phyloP scores from a whole-genome alignment of 2,888 invertebrate species.

The Cephus runcator region DNA sequence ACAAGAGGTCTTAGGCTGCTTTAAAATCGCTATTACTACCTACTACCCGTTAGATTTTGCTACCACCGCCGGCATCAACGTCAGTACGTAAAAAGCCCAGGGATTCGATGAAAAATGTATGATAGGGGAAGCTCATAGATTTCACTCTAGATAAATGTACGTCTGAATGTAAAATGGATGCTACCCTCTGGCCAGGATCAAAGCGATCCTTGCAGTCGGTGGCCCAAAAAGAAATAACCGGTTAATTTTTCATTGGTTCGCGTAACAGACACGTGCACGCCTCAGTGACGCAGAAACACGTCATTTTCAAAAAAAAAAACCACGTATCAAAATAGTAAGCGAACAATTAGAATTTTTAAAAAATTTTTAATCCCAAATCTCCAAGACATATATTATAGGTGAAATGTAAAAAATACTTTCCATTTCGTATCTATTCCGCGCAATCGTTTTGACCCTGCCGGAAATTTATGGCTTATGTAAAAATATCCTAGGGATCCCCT shows the following conservation, averaged over 20 bases:
- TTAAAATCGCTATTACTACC: not conserved
- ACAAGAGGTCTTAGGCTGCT: not conserved
- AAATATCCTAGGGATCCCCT: not conserved
- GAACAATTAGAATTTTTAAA: not conserved
- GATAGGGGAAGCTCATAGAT: constrained; percentile 12
- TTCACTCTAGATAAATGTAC: constrained; percentile 11
- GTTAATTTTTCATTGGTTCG: not conserved
- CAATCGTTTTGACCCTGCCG: not conserved
- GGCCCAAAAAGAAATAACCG: not conserved
- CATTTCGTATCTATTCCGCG: not conserved
- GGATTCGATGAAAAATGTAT: constrained; percentile 3
- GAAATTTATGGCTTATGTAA: not conserved
- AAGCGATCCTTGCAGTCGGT: not conserved
- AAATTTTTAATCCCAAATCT: not conserved
- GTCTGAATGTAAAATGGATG: constrained; percentile 5
- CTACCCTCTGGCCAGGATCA: not conserved
- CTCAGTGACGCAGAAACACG: not conserved
- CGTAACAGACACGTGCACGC: not conserved
- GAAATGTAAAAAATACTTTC: not conserved
- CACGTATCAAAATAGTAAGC: not conserved
- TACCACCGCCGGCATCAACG: not conserved
- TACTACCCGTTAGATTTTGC: not conserved
- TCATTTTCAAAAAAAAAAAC: not conserved
- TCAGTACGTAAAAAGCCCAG: not conserved
- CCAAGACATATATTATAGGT: not conserved